Base-by-base conservation (phyloP, 2,113 vertebrate genomes). In the Pteropus alecto region DNA sequence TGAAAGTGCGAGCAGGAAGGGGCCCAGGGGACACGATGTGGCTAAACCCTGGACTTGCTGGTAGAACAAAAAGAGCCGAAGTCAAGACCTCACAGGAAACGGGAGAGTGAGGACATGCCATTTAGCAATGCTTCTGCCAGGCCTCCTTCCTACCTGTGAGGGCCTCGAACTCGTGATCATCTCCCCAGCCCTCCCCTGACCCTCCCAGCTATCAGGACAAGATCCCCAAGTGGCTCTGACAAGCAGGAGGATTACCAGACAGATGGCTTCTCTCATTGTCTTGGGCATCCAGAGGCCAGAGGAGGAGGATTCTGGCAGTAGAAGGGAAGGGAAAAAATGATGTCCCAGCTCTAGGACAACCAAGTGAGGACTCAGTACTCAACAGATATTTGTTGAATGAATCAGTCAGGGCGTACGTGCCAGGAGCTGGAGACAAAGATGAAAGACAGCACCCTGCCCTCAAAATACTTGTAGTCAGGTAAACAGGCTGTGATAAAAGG, bases 381-480 rank as follows among this genome's bases (percentile, higher is more conserved):
- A 63, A 74, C 81, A 96, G 92, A 85, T 92, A 96, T 70, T 95
- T 97, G 92, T 51, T 61, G 89, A 96, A 43, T 30, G 91, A 96
- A 43, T 30, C 21, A 94, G 88, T 97, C 96, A 70, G 89, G 89
- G 28, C 24, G 11, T 86, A 91, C 88, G 68, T 82, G 86, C 88
- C 63, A 54, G 89, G 83, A 4, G 2, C 89, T 26, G 21, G 89
- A 77, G 48, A 60, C 93, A 76, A 56, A 88, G 68, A 79, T 78
- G 58, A 79, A 83, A 68, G 84, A 26, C 46, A 15, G 54, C 13
- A 1, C 71, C 77, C 63, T 85, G 58, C 54, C 67, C 54, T 85
- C 10, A 41, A 3, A 5, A 0, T 83, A 16, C 68, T 35, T 78
- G 77, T 24, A 63, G 35, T 70, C 79, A 92, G 74, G 58, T 92